Base-by-base conservation (phyloP, 2,113 vertebrate genomes). In the Ceyx margarethae region DNA sequence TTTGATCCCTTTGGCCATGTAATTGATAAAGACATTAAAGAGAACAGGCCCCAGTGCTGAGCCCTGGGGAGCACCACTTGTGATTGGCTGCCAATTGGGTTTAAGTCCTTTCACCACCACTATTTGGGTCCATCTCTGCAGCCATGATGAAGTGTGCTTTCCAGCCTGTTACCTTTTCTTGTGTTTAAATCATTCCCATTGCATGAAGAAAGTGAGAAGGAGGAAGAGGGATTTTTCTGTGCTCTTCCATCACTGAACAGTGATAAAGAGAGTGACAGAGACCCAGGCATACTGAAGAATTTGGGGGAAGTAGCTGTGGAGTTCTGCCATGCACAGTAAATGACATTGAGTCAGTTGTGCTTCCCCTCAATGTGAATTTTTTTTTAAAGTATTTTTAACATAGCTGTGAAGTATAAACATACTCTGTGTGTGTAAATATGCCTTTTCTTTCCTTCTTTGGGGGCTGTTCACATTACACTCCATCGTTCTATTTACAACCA, bases 1-100 rank as follows among this genome's bases (percentile, higher is more conserved):
- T 33, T 62, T 1, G 0, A 17, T 37, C 15, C 21, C 15, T 31
- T 81, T 1, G 3, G 5, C 12, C 48, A 6, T 3, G n/a, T 23
- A 3, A 3, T 1, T 61, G 42, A 11, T 48, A 16, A 67, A 48
- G 40, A 16, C 10, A 7, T 1, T 3, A 5, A 28, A 40, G 25
- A 62, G 54, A 28, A 13, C 56, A 48, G 33, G 29, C 25, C 23
- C 23, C n/a, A 21, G 3, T 9, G 8, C 40, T 61, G 33, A 15
- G 53, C 33, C 10, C 26, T 29, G 15, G 35, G 10, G 35, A n/a
- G 1, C 11, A 1, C 4, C 28, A 7, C 19, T 81, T 15, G n/a
- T 51, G n/a, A 21, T 10, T 1, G 1, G 17, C 1, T 3, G 4
- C 37, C 18, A 33, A 5, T 37, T 72, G 62, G 8, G 15, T 76